Evolutionary conservation across 1,140 invertebrate species (phyloP), one percentile per base, ranked within the genome.

Genomic region (Orius laevigatus): DNA sequence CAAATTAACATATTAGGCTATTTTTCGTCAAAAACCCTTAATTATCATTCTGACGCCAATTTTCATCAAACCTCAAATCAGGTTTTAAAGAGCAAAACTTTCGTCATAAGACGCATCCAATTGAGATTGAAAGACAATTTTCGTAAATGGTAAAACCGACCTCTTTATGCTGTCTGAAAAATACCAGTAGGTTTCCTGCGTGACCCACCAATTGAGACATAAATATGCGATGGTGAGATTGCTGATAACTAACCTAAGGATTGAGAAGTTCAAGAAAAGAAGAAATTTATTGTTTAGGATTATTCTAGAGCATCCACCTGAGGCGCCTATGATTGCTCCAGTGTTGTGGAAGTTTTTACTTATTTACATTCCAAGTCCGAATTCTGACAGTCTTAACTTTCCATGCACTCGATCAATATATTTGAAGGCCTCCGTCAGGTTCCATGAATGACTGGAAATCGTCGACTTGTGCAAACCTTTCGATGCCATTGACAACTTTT

Each of bases 341-440:
- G n/a, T n/a, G n/a, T n/a, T n/a, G n/a, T n/a, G n/a, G n/a, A n/a
- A n/a, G n/a, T n/a, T n/a, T n/a, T n/a, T n/a, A n/a, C n/a, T 34
- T 34, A 40, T 25, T 15, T 48, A 66, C 63, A 53, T 60, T 46
- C 60, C 55, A 19, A 65, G 55, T 31, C 64, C 64, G 52, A 66
- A 66, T 48, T 66, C 64, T 10, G 61, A 61, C 18, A 66, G 48
- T 47, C 58, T 55, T 11, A 66, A 52, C n/a, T 53, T 54, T 14
- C 63, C 62, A 34, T 56, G 16, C 58, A 48, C 50, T 64, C 60
- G 1, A 65, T 53, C 11, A 66, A 57, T 34, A 65, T 56, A 53
- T 66, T 66, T 2, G 60, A 59, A 16, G 63, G 64, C 54, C 65
- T 66, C 12, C 65, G 52, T n/a, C n/a, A n/a, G 50, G 65, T 66